phyloP scores from a whole-genome alignment of 2,797 vertebrate species.

The Malacoraja senta region DNA sequence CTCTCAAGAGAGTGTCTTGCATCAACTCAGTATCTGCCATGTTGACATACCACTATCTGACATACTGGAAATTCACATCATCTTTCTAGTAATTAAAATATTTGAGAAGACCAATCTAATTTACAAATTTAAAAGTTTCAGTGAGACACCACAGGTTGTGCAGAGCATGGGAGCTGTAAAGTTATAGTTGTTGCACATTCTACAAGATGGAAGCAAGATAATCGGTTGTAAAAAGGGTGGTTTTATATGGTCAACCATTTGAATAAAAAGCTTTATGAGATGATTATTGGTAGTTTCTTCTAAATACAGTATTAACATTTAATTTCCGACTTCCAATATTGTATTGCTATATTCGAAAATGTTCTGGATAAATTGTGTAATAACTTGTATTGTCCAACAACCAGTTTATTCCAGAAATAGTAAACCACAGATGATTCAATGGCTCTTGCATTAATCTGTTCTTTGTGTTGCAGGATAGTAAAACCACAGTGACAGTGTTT shows the following conservation, averaged over 20 bases:
- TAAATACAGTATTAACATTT: conserved; percentile 1
- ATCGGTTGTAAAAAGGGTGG: background rate
- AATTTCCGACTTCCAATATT: background rate
- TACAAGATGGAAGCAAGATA: background rate
- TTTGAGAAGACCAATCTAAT: background rate
- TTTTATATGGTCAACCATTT: background rate
- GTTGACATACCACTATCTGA: background rate
- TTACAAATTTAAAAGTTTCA: background rate
- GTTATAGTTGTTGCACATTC: background rate
- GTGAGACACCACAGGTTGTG: background rate
- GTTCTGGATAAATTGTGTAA: background rate
- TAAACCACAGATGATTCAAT: background rate
- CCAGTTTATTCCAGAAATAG: background rate
- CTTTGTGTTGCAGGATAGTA: conserved; percentile 63
- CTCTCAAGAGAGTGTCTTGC: background rate
- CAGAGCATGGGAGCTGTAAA: background rate
- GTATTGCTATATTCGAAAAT: background rate
- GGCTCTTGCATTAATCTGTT: background rate
- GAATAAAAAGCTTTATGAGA: background rate
- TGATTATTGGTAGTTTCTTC: background rate
- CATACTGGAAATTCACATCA: background rate
- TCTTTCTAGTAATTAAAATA: background rate
- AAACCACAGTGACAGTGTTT: conserved; percentile 70
- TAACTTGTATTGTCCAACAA: background rate
- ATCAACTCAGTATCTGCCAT: background rate